phyloP scores from a whole-genome alignment of 2,113 vertebrate species.

The Coptodon bakossiorum region DNA sequence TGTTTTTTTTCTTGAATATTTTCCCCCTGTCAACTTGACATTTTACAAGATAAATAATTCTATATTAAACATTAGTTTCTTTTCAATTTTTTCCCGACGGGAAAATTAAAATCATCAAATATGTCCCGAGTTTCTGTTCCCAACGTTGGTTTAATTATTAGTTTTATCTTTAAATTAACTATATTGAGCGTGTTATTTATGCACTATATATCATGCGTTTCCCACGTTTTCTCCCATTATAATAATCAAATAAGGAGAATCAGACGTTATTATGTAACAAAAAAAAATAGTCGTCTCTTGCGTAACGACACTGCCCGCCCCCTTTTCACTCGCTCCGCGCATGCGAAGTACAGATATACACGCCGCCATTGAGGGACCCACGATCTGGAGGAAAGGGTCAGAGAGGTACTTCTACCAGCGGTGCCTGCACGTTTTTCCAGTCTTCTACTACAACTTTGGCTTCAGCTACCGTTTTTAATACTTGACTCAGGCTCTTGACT shows the following conservation, averaged over 20 bases:
- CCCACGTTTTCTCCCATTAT: not conserved
- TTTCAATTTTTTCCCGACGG: not conserved
- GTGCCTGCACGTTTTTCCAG: constrained; percentile 26
- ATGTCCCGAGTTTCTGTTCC: not conserved
- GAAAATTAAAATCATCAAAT: not conserved
- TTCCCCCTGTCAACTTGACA: not conserved
- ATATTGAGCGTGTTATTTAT: not conserved
- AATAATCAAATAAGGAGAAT: not conserved
- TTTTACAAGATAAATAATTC: not conserved
- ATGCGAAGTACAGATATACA: constrained; percentile 17
- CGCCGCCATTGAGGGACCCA: constrained; percentile 69
- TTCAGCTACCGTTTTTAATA: constrained; percentile 1
- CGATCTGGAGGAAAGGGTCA: constrained; percentile 59
- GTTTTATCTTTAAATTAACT: not conserved
- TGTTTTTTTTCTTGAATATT: not conserved
- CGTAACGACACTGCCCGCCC: constrained; percentile 53
- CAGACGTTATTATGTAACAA: constrained; percentile 60
- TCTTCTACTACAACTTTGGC: constrained; percentile 17
- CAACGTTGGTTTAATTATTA: not conserved
- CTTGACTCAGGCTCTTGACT: not conserved
- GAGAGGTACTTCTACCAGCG: constrained; percentile 43
- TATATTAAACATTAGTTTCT: not conserved
- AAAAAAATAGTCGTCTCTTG: constrained; percentile 38
- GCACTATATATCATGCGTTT: not conserved
- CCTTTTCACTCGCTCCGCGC: not conserved